Conservation (phyloP, 1,140 invertebrate species). For the Heterodera carotae region DNA sequence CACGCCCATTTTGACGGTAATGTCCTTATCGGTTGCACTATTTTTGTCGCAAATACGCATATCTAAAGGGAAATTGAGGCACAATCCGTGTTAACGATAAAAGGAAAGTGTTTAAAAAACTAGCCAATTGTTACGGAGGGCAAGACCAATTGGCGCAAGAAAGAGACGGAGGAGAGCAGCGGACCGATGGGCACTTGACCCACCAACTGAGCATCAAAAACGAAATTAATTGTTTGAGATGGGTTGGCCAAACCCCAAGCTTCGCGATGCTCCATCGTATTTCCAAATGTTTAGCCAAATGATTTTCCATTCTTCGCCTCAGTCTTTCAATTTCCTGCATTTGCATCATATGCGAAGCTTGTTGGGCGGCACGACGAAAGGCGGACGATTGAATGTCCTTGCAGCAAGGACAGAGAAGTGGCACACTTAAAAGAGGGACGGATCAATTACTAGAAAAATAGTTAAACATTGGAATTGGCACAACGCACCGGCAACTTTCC, state of each 20-base stretch:
- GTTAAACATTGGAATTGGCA: conserved; percentile 5
- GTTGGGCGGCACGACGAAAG: conserved; percentile 55
- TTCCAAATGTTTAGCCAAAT: conserved; percentile 59
- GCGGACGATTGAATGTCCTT: conserved; percentile 52
- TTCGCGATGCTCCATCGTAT: conserved; percentile 59
- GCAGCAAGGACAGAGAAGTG: conserved; percentile 62
- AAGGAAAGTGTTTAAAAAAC: conserved; percentile 19
- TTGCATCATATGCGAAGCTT: conserved; percentile 63
- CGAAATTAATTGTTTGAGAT: conserved; percentile 9
- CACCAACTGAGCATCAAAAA: conserved; percentile 46
- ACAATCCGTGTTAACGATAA: neutral
- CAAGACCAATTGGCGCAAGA: conserved; percentile 64
- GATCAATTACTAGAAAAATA: too few species aligned
- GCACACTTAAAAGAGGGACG: too few species aligned
- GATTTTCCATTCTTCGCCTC: conserved; percentile 51
- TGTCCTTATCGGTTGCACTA: conserved; percentile 13
- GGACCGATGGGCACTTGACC: conserved; percentile 62
- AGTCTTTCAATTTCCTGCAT: conserved; percentile 61
- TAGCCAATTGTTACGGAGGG: conserved; percentile 57
- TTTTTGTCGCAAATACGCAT: neutral
- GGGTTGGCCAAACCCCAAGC: conserved; percentile 34
- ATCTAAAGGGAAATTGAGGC: conserved; percentile 4
- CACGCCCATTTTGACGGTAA: conserved; percentile 32
- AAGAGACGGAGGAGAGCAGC: conserved; percentile 59
- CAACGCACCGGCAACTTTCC: conserved; percentile 58